phyloP scores from a whole-genome alignment of 1,140 invertebrate species.

The Bombus fervidus region DNA sequence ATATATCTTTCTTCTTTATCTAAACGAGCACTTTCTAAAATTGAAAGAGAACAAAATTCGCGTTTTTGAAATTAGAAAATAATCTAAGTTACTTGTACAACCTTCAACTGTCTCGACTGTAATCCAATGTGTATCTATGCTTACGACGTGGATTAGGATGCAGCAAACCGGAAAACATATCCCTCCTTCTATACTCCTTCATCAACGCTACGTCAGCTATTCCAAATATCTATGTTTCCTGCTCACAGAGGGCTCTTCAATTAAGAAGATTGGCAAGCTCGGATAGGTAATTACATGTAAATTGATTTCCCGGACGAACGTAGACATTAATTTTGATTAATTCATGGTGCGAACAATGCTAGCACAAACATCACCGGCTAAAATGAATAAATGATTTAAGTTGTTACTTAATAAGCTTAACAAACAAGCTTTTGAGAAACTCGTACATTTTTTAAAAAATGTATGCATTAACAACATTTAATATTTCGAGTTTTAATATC shows the following conservation, averaged over 20 bases:
- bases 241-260: slow-evolving; percentile 40
- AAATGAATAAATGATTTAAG: background rate
- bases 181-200: slow-evolving; percentile 7
- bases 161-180: slow-evolving; percentile 19
- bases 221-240: slow-evolving; percentile 40
- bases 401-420: too few species aligned
- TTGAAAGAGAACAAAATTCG: background rate
- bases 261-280: slow-evolving; percentile 49
- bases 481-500: too few species aligned
- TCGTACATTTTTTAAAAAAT: too few species aligned
- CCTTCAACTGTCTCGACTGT: background rate
- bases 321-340: slow-evolving; percentile 15
- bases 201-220: slow-evolving; percentile 45
- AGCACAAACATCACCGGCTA: background rate
- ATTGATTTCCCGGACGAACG: slow-evolving; percentile 39
- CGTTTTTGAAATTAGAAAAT: background rate
- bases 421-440: too few species aligned
- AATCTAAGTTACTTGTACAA: background rate
- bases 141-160: background rate
- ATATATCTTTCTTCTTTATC: too few species aligned
- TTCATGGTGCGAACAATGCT: background rate
- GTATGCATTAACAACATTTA: too few species aligned
- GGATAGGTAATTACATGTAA: slow-evolving; percentile 42
- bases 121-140: background rate
- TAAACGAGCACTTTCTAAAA: too few species aligned